These are phyloP conservation scores for Sialia sialis DNA, from an alignment of 2,113 vertebrate genomes.

Conservation along the genomic window DNA sequence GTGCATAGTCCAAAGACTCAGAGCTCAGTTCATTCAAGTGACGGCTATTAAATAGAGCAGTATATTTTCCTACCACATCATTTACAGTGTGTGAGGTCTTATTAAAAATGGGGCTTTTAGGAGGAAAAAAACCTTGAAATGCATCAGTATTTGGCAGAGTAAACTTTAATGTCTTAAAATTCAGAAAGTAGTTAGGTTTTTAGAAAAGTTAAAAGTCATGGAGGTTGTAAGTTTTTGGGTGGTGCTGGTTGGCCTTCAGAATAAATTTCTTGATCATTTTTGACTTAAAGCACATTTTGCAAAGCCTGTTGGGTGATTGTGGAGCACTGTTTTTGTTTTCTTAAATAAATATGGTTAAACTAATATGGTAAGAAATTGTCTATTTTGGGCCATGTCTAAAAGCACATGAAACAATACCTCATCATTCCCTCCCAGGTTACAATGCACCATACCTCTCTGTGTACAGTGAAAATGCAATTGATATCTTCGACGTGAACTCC, in stretches of 20 bases:
- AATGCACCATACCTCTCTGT: slow-evolving; percentile 97
- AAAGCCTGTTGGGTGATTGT: neutral
- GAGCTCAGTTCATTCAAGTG: neutral
- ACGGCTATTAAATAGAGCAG: neutral
- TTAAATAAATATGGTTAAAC: neutral
- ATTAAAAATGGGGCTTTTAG: neutral
- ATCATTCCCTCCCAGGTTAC: slow-evolving; percentile 80
- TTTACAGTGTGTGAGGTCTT: neutral
- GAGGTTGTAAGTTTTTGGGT: neutral
- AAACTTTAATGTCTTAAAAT: neutral
- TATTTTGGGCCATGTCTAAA: neutral
- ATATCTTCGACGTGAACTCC: slow-evolving; percentile 95
- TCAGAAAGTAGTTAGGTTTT: neutral
- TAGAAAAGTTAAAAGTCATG: neutral
- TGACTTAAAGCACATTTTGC: neutral
- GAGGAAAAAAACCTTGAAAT: neutral
- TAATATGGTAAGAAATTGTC: neutral
- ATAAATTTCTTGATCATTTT: neutral
- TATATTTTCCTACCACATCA: neutral
- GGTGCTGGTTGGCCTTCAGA: neutral
- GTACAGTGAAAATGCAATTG: slow-evolving; percentile 96
- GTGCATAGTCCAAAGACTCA: neutral
- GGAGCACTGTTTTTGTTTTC: neutral
- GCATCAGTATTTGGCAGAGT: neutral
- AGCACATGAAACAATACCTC: neutral